phyloP scores from a whole-genome alignment of 2,113 vertebrate genomes.

The Platichthys stellatus region DNA sequence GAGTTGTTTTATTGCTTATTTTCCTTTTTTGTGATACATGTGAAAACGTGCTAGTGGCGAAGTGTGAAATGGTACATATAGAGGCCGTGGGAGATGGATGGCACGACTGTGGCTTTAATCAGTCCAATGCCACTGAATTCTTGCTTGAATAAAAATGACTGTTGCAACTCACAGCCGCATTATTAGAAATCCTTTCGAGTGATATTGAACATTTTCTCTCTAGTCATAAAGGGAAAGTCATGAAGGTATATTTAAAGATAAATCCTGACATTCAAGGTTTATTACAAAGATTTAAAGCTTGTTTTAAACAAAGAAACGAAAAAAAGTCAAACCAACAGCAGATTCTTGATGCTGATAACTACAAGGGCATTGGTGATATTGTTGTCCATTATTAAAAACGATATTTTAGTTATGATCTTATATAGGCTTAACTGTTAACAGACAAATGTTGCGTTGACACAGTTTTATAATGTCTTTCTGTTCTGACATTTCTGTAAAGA shows the following conservation, averaged over 20 bases:
- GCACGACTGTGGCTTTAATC: constrained; percentile 10
- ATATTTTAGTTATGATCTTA: neutral
- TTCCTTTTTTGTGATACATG: constrained; percentile 4
- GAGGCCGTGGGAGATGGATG: constrained; percentile 10
- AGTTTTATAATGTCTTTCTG: neutral
- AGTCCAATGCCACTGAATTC: neutral
- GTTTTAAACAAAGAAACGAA: neutral
- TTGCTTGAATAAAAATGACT: neutral
- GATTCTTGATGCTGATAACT: neutral
- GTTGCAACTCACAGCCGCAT: neutral
- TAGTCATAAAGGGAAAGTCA: neutral
- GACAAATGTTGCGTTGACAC: too few species aligned
- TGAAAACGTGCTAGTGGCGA: neutral
- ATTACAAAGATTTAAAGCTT: neutral
- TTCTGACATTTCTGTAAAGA: neutral
- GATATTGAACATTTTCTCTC: neutral
- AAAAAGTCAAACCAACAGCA: neutral
- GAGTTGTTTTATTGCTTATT: neutral
- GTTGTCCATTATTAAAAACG: neutral
- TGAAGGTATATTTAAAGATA: neutral
- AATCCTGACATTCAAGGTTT: neutral
- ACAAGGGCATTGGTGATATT: neutral
- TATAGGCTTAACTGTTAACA: neutral
- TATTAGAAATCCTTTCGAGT: neutral
- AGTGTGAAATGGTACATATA: constrained; percentile 12